These are phyloP conservation scores for Drosophila persimilis DNA, from an alignment of 1,140 invertebrate genomes.

Conservation along the genomic window DNA sequence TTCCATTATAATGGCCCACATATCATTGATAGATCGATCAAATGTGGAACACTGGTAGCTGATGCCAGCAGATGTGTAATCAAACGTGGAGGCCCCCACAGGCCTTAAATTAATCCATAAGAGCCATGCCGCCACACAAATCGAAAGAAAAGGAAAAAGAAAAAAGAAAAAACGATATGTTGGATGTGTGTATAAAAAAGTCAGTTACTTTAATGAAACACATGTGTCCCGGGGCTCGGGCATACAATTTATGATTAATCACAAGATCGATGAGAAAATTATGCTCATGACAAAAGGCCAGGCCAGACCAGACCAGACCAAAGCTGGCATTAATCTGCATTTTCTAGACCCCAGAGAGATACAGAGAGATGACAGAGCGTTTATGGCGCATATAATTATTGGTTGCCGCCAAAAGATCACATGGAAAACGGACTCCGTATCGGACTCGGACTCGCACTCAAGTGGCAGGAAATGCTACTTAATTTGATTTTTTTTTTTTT, in stretches of 20 bases:
- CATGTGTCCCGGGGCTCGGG: constrained; percentile 42
- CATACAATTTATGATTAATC: constrained; percentile 79
- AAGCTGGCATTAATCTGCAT: constrained; percentile 73
- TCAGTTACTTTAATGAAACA: constrained; percentile 75
- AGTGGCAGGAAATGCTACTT: constrained; percentile 80
- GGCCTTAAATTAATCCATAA: constrained; percentile 67
- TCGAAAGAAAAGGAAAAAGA: constrained; percentile 2
- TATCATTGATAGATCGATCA: constrained; percentile 72
- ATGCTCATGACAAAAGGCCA: constrained; percentile 74
- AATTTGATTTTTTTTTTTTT: constrained; percentile 62
- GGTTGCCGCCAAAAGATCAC: constrained; percentile 75
- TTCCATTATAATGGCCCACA: constrained; percentile 26
- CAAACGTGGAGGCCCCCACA: constrained; percentile 53
- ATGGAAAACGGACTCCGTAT: constrained; percentile 43
- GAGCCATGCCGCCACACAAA: constrained; percentile 34
- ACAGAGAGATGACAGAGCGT: constrained; percentile 66
- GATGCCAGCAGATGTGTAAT: constrained; percentile 74
- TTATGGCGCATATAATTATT: constrained; percentile 79
- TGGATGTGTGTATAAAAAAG: constrained; percentile 22
- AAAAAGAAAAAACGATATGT: constrained; percentile 1
- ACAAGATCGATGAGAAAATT: constrained; percentile 82
- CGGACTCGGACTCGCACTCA: constrained; percentile 13
- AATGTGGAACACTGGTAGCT: constrained; percentile 77
- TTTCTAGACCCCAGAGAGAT: constrained; percentile 63
- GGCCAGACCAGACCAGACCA: constrained; percentile 22